Conservation (phyloP, 2,113 vertebrate genomes). For the Balaenoptera acutorostrata region DNA sequence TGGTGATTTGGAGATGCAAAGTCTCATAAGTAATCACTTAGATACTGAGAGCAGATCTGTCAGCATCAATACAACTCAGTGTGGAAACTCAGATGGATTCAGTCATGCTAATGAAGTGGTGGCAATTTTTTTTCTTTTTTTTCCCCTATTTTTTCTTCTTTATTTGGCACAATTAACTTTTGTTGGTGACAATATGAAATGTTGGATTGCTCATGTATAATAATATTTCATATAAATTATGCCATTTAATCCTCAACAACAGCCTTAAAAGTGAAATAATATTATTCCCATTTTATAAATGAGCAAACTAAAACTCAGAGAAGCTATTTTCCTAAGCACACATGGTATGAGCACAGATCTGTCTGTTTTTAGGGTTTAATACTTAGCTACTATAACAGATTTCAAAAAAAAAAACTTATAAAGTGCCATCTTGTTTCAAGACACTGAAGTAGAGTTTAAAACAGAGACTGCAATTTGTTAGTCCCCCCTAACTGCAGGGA, state of each 20-base stretch:
- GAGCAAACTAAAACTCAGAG: background rate
- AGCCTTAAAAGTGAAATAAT: background rate
- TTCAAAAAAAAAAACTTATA: background rate
- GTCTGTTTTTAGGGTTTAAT: background rate
- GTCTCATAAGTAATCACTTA: no score
- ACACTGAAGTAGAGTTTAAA: background rate
- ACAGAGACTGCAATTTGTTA: background rate
- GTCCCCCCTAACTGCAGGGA: background rate
- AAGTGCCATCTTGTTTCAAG: background rate
- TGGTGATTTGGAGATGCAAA: background rate
- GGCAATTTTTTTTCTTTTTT: background rate
- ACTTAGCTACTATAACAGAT: background rate
- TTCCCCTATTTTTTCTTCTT: background rate
- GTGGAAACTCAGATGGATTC: background rate
- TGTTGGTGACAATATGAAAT: background rate
- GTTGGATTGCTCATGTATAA: background rate
- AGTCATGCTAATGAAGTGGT: background rate
- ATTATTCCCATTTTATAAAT: background rate
- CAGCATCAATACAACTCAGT: accelerated
- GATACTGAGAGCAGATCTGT: accelerated
- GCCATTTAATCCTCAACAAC: background rate
- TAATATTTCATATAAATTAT: background rate
- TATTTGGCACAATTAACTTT: background rate
- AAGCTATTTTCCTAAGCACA: background rate
- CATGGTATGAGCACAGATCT: background rate